These are phyloP conservation scores for Noctua comes DNA, from an alignment of 2,888 invertebrate genomes.

Conservation along the genomic window DNA sequence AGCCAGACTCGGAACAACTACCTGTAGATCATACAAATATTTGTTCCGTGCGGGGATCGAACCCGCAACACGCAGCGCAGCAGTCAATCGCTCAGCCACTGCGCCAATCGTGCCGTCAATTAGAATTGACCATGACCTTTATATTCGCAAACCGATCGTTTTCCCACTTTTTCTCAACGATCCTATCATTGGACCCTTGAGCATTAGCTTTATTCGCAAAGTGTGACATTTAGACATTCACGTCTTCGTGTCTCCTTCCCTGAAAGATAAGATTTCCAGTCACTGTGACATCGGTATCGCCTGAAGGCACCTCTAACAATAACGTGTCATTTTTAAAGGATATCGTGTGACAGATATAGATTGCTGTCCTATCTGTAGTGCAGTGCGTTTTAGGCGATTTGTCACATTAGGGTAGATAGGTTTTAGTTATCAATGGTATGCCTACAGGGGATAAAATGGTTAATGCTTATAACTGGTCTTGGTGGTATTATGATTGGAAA, in stretches of 20 bases:
- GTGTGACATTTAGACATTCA: background rate
- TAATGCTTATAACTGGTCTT: background rate
- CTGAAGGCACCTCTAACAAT: slow-evolving; percentile 39
- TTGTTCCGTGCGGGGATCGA: too few relatives aligned
- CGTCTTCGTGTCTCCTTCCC: background rate
- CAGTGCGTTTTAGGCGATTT: slow-evolving; percentile 18
- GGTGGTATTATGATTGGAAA: background rate
- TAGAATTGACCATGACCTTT: background rate
- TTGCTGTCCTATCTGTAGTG: slow-evolving; percentile 22
- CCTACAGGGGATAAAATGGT: background rate
- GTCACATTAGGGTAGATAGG: background rate
- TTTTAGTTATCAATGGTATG: slow-evolving; percentile 6
- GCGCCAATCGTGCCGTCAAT: too few relatives aligned
- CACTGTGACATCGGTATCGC: slow-evolving; percentile 31
- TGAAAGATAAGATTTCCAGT: slow-evolving; percentile 35
- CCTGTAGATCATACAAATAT: too few relatives aligned
- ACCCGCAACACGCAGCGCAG: too few relatives aligned
- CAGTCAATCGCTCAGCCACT: too few relatives aligned
- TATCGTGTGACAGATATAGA: slow-evolving; percentile 46
- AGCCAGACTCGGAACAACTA: too few relatives aligned
- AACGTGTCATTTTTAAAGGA: slow-evolving; percentile 54
- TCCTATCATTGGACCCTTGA: background rate
- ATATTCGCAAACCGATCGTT: background rate
- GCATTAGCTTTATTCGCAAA: background rate
- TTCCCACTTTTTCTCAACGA: background rate